Evolutionary conservation across 2,888 invertebrate species (phyloP), one percentile per base, ranked within the genome.

Genomic region (Tachina lurida): DNA sequence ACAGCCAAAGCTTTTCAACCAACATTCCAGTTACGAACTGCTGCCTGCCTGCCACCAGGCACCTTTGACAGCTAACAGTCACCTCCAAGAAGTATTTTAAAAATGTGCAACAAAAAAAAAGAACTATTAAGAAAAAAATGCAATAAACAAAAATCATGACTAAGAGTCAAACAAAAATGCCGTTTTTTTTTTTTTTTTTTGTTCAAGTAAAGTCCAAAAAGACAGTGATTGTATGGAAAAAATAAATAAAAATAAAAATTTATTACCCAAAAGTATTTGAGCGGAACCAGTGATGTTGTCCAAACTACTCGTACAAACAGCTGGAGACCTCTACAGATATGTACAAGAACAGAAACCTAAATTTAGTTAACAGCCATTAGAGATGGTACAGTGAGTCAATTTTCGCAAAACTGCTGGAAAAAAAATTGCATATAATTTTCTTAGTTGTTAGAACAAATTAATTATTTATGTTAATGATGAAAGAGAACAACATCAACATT

Each of bases 11-110:
- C 9, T 58, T 39, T 39, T 47, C 15, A 19, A 45, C 58, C 52
- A 67, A 68, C 60, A 75, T 75, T 81, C 62, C 81, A 62, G n/a
- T 56, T 71, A 3, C 17, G n/a, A 52, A 43, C 10, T 47, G 71
- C 9, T 22, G 22, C 47, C 67, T 71, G 62, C 31, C 31, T 70
- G 49, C 15, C 7, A n/a, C 15, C 82, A 83, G 86, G 47, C 86
- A 86, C 86, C 82, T 86, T 86, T 83, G 86, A 86, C 86, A 75
- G 70, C 56, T 58, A 63, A 79, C 49, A 75, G 63, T 79, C 79
- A 75, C 75, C 79, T 70, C 54, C 56, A 19, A 71, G 58, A 70
- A 70, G 49, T 15, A 15, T 41, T 77, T 60, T 58, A 22, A n/a
- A 67, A 58, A 41, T 74, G 67, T 80, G 31, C 47, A 80, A 80